Evolutionary conservation across 2,797 vertebrate genomes (phyloP).

Genomic region (Enteromius mattozi): DNA sequence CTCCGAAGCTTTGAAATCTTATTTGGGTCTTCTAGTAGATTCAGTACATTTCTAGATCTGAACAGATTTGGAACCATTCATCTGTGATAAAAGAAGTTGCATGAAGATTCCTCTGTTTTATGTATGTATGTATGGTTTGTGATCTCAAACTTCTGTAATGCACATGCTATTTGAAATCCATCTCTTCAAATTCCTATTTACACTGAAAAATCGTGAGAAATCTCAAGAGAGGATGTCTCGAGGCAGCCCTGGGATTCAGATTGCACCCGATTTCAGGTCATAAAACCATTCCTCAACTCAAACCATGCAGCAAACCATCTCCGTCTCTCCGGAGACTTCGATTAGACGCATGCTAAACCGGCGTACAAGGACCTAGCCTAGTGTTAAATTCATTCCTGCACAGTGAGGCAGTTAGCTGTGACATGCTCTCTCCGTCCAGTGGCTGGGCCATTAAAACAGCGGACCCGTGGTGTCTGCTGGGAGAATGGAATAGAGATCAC

Average conservation of each 20-base stretch:
- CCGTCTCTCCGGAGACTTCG: constrained; percentile 49
- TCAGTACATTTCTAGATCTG: too few species aligned
- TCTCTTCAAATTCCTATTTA: neutral
- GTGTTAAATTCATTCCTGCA: constrained; percentile 57
- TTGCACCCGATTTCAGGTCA: constrained; percentile 35
- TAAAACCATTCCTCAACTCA: constrained; percentile 38
- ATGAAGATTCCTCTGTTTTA: neutral
- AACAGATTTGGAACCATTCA: too few species aligned
- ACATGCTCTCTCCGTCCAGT: constrained; percentile 59
- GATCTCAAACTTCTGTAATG: neutral
- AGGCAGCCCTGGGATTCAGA: neutral
- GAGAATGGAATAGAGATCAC: constrained; percentile 66
- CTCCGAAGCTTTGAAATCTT: neutral
- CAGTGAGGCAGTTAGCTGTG: constrained; percentile 57
- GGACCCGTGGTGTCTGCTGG: constrained; percentile 57
- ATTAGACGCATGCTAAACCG: constrained; percentile 57
- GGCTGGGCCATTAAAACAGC: constrained; percentile 57
- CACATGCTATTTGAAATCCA: neutral
- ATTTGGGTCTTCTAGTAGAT: neutral
- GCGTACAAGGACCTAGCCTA: constrained; percentile 51
- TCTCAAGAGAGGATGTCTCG: neutral
- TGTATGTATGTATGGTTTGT: neutral
- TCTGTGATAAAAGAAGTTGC: neutral
- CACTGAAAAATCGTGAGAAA: neutral
- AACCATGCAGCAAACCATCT: constrained; percentile 45